phyloP scores from a whole-genome alignment of 2,888 invertebrate genomes.

The Tetragonisca angustula region DNA sequence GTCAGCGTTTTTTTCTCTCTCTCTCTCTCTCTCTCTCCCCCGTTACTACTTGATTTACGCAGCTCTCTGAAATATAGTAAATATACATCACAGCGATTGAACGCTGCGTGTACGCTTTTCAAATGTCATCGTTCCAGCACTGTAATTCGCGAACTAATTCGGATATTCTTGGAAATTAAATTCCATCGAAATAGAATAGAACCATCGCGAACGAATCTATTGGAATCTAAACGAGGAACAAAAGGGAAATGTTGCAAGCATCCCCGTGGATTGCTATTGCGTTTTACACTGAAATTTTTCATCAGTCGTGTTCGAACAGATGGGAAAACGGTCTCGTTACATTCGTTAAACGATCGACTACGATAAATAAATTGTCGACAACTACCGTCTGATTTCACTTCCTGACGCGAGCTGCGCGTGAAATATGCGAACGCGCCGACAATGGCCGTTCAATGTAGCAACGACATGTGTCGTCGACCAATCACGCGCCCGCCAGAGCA shows the following conservation, averaged over 20 bases:
- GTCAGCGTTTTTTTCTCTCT: neutral
- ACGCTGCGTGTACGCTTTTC: too few relatives aligned
- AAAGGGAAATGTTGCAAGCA: neutral
- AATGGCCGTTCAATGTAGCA: slow-evolving; percentile 44
- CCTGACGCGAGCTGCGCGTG: slow-evolving; percentile 40
- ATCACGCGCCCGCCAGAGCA: slow-evolving; percentile 47
- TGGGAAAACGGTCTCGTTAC: slow-evolving; percentile 21
- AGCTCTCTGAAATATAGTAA: neutral
- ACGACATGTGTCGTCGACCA: slow-evolving; percentile 31
- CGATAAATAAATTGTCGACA: slow-evolving; percentile 30
- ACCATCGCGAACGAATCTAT: neutral
- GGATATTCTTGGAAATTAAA: neutral
- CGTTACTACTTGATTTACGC: neutral
- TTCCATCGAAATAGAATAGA: neutral
- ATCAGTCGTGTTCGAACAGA: neutral
- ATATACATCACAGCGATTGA: neutral
- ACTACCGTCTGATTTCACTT: slow-evolving; percentile 42
- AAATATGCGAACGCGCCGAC: slow-evolving; percentile 46
- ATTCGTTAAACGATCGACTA: neutral
- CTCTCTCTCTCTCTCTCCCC: too few relatives aligned
- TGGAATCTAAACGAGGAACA: neutral
- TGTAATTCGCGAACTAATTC: neutral
- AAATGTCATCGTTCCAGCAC: neutral
- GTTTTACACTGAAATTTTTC: neutral
- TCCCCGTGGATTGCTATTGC: neutral